Evolutionary conservation across 2,113 vertebrate genomes (phyloP).

Genomic region (Rutilus rutilus): DNA sequence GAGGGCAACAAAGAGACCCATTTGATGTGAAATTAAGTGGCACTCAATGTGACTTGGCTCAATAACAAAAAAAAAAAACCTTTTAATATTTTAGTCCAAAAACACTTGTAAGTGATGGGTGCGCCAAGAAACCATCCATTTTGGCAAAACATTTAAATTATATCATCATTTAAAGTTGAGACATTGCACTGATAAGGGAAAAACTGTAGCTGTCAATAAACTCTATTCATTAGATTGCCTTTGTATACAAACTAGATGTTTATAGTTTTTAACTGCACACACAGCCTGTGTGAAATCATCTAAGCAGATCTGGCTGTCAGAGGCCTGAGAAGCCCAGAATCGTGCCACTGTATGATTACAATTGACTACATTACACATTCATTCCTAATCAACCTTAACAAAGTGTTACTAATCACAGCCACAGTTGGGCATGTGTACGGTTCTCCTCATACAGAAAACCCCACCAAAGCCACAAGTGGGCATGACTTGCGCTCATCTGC

Average conservation of each 20-base stretch:
- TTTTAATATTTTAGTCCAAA: neutral
- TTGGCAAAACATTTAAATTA: neutral
- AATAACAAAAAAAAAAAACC: neutral
- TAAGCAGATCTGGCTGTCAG: constrained; percentile 27
- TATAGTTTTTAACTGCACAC: constrained; percentile 10
- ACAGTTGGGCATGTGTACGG: neutral
- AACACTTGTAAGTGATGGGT: neutral
- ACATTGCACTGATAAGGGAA: neutral
- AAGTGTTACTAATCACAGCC: neutral
- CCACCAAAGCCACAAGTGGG: neutral
- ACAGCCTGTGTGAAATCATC: constrained; percentile 34
- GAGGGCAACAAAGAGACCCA: neutral
- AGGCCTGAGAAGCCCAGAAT: constrained; percentile 18
- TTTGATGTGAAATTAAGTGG: neutral
- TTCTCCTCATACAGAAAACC: neutral
- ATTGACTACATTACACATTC: constrained; percentile 34
- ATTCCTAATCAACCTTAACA: neutral
- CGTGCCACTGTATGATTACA: constrained; percentile 23
- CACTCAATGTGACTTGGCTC: neutral
- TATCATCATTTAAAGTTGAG: neutral
- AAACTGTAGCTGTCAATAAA: neutral
- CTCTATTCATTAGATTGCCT: neutral
- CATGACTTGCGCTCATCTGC: neutral
- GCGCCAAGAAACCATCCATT: constrained; percentile 8
- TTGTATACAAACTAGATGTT: neutral